phyloP scores from a whole-genome alignment of 2,888 invertebrate genomes.

The Agrochola lota region DNA sequence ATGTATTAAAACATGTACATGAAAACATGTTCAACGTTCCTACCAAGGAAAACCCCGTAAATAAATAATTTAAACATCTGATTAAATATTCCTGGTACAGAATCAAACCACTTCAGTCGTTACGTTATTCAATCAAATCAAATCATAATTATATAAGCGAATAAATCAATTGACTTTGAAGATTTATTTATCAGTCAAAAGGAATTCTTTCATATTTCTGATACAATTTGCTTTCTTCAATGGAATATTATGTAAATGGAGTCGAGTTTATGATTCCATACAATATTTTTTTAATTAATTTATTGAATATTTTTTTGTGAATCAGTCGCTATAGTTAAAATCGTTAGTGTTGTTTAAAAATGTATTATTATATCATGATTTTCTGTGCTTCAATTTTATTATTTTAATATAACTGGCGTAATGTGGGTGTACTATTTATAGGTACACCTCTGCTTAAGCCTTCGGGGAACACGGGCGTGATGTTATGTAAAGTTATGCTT shows the following conservation, averaged over 20 bases:
- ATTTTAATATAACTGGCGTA: no score
- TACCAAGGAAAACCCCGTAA: no score
- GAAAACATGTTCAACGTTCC: no score
- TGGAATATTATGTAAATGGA: background rate
- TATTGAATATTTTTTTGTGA: background rate
- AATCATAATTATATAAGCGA: conserved; percentile 29
- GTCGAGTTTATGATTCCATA: background rate
- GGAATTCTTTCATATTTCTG: conserved; percentile 21
- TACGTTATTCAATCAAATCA: conserved; percentile 27
- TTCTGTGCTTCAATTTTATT: no score
- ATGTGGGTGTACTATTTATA: no score
- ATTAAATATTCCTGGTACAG: background rate
- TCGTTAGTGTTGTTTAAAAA: background rate
- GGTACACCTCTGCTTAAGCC: no score
- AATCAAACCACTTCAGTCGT: conserved; percentile 1
- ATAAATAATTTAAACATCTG: conserved; percentile 15
- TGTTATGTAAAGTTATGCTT: no score
- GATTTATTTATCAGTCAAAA: conserved; percentile 38
- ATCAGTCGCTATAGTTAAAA: background rate
- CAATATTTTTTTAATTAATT: background rate
- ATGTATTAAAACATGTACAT: no score
- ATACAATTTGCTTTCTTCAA: conserved; percentile 22
- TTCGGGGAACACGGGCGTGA: no score
- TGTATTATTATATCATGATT: no score
- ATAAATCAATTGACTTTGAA: conserved; percentile 38